phyloP scores from a whole-genome alignment of 2,797 vertebrate species.

The Morus bassanus region DNA sequence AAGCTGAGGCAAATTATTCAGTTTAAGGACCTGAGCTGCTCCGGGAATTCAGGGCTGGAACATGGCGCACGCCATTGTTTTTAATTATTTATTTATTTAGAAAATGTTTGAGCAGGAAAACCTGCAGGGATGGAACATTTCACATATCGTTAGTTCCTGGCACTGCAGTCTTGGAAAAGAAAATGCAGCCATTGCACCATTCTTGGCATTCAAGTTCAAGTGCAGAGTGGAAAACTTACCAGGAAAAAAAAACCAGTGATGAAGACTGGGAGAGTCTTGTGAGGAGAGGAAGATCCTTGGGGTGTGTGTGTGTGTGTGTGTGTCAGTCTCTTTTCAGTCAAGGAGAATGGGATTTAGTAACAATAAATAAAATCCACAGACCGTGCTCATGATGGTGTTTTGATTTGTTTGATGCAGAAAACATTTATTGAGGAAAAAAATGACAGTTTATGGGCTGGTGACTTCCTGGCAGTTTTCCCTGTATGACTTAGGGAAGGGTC shows the following conservation, averaged over 20 bases:
- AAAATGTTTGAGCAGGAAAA: slow-evolving; percentile 85
- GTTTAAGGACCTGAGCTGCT: slow-evolving; percentile 88
- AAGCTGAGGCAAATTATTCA: slow-evolving; percentile 85
- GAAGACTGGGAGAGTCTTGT: neutral
- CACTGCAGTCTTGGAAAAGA: neutral
- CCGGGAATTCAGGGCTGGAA: slow-evolving; percentile 80
- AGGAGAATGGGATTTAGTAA: neutral
- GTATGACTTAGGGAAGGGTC: neutral
- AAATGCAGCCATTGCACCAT: neutral
- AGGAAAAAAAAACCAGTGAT: accelerated
- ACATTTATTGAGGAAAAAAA: neutral
- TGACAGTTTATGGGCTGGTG: neutral
- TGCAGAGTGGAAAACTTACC: neutral
- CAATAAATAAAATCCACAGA: neutral
- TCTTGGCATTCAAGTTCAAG: neutral
- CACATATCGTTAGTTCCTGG: slow-evolving; percentile 52
- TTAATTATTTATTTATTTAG: slow-evolving; percentile 92
- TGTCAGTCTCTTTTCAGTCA: no score
- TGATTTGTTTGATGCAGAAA: neutral
- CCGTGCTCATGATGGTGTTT: neutral
- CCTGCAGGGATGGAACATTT: slow-evolving; percentile 75
- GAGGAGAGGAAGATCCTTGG: neutral
- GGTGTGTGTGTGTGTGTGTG: no score
- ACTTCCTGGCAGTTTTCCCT: neutral
- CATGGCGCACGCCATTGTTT: slow-evolving; percentile 57